Conservation (phyloP, 2,113 vertebrate species). For the Theropithecus gelada region DNA sequence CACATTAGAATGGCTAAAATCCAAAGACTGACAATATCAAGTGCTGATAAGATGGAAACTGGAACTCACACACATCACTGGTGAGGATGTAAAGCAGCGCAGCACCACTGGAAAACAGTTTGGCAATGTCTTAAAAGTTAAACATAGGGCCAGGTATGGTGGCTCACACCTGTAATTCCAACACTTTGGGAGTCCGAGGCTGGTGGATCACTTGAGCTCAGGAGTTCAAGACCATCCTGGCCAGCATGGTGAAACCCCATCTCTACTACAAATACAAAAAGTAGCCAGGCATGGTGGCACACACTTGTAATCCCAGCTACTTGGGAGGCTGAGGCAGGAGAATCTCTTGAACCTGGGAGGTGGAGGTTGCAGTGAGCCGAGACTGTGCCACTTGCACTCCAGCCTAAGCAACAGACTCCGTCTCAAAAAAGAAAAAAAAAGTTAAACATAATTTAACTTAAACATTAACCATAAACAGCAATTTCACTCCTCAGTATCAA, state of each 20-base stretch:
- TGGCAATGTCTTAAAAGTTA: no score
- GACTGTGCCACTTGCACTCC: not conserved
- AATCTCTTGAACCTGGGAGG: not conserved
- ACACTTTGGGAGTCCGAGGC: not conserved
- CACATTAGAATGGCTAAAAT: no score
- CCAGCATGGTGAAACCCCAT: not conserved
- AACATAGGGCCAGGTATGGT: not conserved
- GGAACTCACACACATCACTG: not conserved
- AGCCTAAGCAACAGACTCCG: not conserved
- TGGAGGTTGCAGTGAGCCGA: not conserved
- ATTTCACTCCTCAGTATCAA: not conserved
- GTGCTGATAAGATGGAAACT: not conserved
- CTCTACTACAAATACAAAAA: not conserved
- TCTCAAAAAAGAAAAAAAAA: not conserved
- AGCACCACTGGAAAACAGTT: not conserved
- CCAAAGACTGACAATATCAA: no score
- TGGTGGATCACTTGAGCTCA: not conserved
- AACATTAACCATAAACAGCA: not conserved
- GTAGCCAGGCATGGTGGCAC: not conserved
- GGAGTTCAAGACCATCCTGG: not conserved
- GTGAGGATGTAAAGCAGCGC: not conserved
- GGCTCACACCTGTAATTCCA: not conserved
- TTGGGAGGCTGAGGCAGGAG: not conserved
- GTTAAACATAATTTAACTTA: not conserved
- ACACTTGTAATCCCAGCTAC: not conserved